phyloP scores from a whole-genome alignment of 2,888 invertebrate species.

The Aphrophora alni region DNA sequence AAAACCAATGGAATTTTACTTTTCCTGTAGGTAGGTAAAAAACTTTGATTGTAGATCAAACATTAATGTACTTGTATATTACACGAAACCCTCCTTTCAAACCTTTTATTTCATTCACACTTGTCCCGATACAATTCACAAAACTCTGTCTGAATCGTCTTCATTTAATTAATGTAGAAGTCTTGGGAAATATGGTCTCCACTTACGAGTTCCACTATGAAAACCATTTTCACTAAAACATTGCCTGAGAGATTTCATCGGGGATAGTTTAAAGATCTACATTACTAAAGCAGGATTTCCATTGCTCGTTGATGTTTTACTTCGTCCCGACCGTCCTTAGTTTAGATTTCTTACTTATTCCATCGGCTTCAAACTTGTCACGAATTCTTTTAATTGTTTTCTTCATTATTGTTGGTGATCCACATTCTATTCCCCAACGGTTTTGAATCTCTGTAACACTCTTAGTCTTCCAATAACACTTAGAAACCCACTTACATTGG shows the following conservation, averaged over 20 bases:
- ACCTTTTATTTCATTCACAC: too few species aligned
- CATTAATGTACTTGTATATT: too few species aligned
- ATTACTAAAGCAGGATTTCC: background rate
- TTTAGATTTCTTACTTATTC: too few species aligned
- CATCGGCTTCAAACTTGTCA: slow-evolving; percentile 11
- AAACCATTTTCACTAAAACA: background rate
- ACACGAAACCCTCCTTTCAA: too few species aligned
- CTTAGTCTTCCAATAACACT: slow-evolving; percentile 4
- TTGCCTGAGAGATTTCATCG: background rate
- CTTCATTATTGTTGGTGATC: background rate
- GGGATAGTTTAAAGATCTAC: background rate
- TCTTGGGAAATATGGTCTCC: background rate
- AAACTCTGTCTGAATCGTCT: background rate
- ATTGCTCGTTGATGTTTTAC: background rate
- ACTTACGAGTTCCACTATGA: background rate
- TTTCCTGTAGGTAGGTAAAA: too few species aligned
- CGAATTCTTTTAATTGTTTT: background rate
- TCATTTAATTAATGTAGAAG: background rate
- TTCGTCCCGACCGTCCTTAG: too few species aligned
- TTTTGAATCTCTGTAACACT: background rate
- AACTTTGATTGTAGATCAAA: too few species aligned
- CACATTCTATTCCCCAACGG: background rate
- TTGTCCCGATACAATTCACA: too few species aligned
- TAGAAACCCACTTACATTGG: slow-evolving; percentile 6
- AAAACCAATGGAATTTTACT: too few species aligned